phyloP scores from a whole-genome alignment of 53 echinoderm and acorn worm genomes.

The Paracentrotus lividus region DNA sequence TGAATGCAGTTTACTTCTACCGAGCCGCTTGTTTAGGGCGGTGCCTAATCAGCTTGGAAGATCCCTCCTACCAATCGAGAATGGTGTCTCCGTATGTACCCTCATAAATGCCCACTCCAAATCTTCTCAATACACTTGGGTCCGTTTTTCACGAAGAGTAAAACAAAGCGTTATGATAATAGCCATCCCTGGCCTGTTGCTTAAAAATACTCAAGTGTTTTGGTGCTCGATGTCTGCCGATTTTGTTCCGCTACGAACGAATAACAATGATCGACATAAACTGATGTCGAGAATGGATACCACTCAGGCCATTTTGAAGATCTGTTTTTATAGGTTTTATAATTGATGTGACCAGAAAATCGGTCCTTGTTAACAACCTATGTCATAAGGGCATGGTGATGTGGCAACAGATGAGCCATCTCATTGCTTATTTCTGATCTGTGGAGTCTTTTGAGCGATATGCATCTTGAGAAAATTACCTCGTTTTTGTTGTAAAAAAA shows the following conservation, averaged over 20 bases:
- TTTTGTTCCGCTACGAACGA: conserved; percentile 36
- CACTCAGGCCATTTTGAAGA: not conserved
- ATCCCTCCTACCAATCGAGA: conserved; percentile 40
- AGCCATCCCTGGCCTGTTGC: conserved; percentile 14
- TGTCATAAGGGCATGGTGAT: not conserved
- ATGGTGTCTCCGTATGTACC: conserved; percentile 50
- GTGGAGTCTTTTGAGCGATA: too few species aligned
- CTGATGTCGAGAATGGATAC: not conserved
- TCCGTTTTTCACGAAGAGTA: not conserved
- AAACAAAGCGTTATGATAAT: conserved; percentile 21
- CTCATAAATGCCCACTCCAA: not conserved
- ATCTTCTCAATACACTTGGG: not conserved
- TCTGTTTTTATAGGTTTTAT: not conserved
- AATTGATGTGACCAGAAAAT: conserved; percentile 33
- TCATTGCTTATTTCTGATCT: too few species aligned
- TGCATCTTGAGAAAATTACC: too few species aligned
- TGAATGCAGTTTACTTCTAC: conserved; percentile 35
- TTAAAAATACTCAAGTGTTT: not conserved
- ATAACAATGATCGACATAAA: conserved; percentile 13
- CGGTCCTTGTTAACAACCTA: not conserved
- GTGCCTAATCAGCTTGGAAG: conserved; percentile 63
- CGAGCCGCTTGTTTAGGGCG: conserved; percentile 61
- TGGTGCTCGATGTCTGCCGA: conserved; percentile 31
- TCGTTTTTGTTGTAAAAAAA: too few species aligned
- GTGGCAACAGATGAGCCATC: conserved; percentile 15